Conservation (phyloP, 1,140 invertebrate species). For the Hypothenemus hampei region DNA sequence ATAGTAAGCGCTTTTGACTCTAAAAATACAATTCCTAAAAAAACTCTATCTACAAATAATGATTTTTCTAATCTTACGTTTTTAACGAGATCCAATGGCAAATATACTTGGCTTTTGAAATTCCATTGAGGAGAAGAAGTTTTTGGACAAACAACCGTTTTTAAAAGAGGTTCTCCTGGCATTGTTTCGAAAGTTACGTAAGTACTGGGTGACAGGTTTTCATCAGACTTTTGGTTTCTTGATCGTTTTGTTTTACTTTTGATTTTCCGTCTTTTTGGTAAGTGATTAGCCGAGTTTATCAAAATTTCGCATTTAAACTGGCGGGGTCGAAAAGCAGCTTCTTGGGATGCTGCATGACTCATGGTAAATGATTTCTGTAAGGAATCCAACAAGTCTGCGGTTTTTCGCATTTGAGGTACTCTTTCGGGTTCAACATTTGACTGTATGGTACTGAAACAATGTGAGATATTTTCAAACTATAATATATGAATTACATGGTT, state of each 20-base stretch:
- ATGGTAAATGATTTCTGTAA: conserved; percentile 44
- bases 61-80: conserved; percentile 47
- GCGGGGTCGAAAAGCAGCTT: conserved; percentile 2
- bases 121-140: conserved; percentile 55
- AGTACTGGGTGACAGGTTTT: conserved; percentile 48
- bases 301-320: conserved; percentile 49
- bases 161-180: conserved; percentile 39
- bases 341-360: conserved; percentile 5
- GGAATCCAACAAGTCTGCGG: conserved; percentile 47
- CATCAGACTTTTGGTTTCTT: conserved; percentile 30
- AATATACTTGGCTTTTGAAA: conserved; percentile 50
- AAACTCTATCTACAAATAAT: background rate
- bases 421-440: no score
- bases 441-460: background rate
- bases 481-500: no score
- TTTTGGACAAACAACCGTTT: conserved; percentile 51
- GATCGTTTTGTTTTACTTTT: conserved; percentile 35
- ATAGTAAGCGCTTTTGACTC: conserved; percentile 53
- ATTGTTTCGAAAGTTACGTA: conserved; percentile 56
- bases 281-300: conserved; percentile 54
- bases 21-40: conserved; percentile 40
- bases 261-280: conserved; percentile 48
- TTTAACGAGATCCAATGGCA: conserved; percentile 51
- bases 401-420: conserved; percentile 32
- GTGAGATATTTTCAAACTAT: no score